A percentile compares a stretch with the other conserved stretches of the same genome.
phyloP scores from a whole-genome alignment of 2,888 invertebrate genomes.

The Chalcis sispes region DNA sequence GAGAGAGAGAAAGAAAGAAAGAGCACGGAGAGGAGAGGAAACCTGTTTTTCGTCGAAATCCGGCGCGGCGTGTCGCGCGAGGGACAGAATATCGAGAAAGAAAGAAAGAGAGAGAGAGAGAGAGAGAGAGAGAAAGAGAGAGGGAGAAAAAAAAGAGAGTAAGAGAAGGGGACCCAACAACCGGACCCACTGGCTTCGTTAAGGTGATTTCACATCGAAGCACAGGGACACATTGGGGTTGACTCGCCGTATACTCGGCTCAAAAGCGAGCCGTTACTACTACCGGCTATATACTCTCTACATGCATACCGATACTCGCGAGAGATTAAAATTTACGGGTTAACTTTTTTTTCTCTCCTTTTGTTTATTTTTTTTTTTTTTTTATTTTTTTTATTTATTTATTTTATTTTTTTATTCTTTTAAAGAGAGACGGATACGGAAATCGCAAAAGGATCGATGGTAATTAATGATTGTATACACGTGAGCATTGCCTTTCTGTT shows the following conservation, averaged over 20 bases:
- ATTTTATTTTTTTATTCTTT: too few relatives aligned
- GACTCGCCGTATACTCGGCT: too few relatives aligned
- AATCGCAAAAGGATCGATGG: too few relatives aligned
- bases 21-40: slow-evolving; percentile 56
- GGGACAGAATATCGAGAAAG: slow-evolving; percentile 30
- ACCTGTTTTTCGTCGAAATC: slow-evolving; percentile 61
- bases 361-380: too few relatives aligned
- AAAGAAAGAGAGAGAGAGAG: slow-evolving; percentile 18
- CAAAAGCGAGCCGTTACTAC: not conserved
- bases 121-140: slow-evolving; percentile 10
- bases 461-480: too few relatives aligned
- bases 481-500: too few relatives aligned
- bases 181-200: slow-evolving; percentile 50
- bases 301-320: slow-evolving; percentile 23
- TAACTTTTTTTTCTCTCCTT: too few relatives aligned
- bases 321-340: slow-evolving; percentile 40
- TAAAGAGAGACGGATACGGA: too few relatives aligned
- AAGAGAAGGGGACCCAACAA: slow-evolving; percentile 30
- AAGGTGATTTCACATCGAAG: slow-evolving; percentile 27
- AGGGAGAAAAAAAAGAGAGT: slow-evolving; percentile 4
- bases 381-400: too few relatives aligned
- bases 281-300: too few relatives aligned
- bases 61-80: slow-evolving; percentile 9
- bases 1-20: too few relatives aligned
- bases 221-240: slow-evolving; percentile 2